Conservation (phyloP, 2,113 vertebrate species). For the Pseudorhombus dupliciocellatus region DNA sequence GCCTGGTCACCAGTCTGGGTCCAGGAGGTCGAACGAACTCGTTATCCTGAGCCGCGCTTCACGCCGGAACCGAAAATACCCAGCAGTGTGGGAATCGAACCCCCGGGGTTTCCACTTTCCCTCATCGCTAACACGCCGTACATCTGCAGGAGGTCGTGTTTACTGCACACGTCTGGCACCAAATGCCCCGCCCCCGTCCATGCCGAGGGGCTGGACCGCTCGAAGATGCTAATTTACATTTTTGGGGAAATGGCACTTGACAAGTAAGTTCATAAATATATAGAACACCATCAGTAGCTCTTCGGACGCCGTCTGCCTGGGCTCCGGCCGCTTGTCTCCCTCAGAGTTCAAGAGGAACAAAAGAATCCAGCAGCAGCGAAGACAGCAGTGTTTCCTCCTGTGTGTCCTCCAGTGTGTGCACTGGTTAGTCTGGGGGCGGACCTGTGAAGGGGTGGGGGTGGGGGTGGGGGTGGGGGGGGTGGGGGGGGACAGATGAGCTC, state of each 20-base stretch:
- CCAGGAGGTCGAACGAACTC: conserved; percentile 39
- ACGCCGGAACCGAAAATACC: conserved; percentile 3
- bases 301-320: conserved; percentile 1
- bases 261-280: conserved; percentile 78
- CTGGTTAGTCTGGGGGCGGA: conserved; percentile 3
- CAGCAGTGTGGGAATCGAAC: conserved; percentile 7
- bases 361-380: conserved; percentile 20
- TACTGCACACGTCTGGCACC: conserved; percentile 8
- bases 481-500: not conserved
- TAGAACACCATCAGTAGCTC: conserved; percentile 27
- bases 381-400: conserved; percentile 8
- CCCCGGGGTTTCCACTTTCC: conserved; percentile 14
- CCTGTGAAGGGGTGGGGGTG: conserved; percentile 1
- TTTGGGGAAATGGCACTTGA: conserved; percentile 91
- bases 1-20: conserved; percentile 51
- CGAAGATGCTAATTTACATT: conserved; percentile 42
- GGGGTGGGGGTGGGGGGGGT: not conserved
- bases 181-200: conserved; percentile 46
- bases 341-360: conserved; percentile 12
- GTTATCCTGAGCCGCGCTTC: conserved; percentile 65
- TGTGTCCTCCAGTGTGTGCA: too few species aligned
- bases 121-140: not conserved
- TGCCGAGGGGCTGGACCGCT: conserved; percentile 68
- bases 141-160: conserved; percentile 28
- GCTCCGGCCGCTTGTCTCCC: not conserved